Base-by-base conservation (phyloP, 2,113 vertebrate genomes). In the Xenopus borealis region DNA sequence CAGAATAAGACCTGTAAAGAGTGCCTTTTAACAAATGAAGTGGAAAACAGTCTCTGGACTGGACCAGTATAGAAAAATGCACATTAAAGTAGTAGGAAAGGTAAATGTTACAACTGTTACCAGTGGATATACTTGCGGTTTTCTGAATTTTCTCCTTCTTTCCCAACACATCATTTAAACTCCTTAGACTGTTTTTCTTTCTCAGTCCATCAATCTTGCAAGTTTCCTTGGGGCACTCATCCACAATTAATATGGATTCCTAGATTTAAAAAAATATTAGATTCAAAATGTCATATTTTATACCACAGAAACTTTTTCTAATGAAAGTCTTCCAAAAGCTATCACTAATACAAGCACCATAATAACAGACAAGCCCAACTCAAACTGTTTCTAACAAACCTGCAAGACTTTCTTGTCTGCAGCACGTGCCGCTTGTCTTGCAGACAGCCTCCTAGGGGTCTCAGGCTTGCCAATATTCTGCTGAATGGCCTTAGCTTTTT, bases 131-230 rank as follows among this genome's bases (percentile, higher is more conserved):
- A 82, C 92, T 93, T 3, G 78, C 27, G 33, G 72, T 78, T 64
- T 90, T 93, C 30, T 23, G 11, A 27, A 19, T 69, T 79, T 81
- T 72, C 46, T 82, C 0, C 10, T 85, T 89, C 87, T 94, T 97
- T n/a, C 96, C 96, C 81, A 99, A 87, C 33, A 98, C 93, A 69
- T 98, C 96, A 82, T 96, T 95, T 70, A 99, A 82, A 82, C 86
- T 94, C 27, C 91, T 91, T 75, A 96, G 87, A 73, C 81, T 83
- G 79, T 88, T 94, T 78, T 84, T 81, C 62, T 82, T 86, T 80
- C 88, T 88, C 69, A 8, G 3, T 0, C 20, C n/a, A 4, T 75
- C 80, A 84, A 33, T 71, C 77, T 45, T 79, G 83, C 14, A 20
- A 69, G 47, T 81, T 19, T 64, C 67, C 2, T 23, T 66, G 18